phyloP scores from a whole-genome alignment of 2,797 vertebrate genomes.

The Carduelis carduelis region DNA sequence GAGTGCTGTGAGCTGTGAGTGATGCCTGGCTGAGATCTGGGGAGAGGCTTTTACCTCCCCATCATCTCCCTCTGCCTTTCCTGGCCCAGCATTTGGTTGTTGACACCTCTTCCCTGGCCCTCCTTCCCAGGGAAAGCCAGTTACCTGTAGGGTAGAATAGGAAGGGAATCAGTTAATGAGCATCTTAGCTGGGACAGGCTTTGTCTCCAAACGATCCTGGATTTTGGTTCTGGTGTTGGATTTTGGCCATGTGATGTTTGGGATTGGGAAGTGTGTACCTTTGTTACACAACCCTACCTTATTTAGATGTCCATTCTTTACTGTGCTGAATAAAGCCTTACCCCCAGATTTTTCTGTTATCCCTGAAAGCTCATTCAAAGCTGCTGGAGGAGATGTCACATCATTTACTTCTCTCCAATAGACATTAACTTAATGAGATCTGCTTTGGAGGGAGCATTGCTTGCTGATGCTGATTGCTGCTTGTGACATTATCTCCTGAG shows the following conservation, averaged over 20 bases:
- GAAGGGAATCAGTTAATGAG: background rate
- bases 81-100: background rate
- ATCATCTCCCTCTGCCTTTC: background rate
- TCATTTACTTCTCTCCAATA: background rate
- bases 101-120: background rate
- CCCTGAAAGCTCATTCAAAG: background rate
- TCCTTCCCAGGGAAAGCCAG: background rate
- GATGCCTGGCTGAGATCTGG: background rate
- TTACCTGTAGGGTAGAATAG: background rate
- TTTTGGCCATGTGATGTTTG: background rate
- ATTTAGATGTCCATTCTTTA: background rate
- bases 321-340: constrained; percentile 49
- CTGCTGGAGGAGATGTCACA: background rate
- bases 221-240: background rate
- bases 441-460: background rate
- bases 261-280: background rate
- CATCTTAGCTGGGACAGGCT: background rate
- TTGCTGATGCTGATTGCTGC: background rate
- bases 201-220: background rate
- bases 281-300: background rate
- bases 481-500: background rate
- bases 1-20: background rate
- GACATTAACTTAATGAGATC: background rate
- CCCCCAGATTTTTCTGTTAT: background rate
- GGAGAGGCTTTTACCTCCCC: background rate